phyloP scores from a whole-genome alignment of 1,140 invertebrate species.

The Batillaria attramentaria region DNA sequence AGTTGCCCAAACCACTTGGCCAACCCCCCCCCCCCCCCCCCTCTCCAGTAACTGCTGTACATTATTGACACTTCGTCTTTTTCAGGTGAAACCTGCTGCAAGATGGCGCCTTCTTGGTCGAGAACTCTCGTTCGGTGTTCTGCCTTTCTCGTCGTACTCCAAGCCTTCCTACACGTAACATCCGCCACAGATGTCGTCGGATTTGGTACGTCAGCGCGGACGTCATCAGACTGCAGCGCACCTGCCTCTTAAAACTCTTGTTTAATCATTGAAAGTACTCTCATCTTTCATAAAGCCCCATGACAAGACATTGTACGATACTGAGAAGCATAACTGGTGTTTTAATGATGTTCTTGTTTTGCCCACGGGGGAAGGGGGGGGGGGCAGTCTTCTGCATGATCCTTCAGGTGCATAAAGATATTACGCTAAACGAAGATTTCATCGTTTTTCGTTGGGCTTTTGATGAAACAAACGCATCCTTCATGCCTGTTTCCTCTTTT shows the following conservation, averaged over 20 bases:
- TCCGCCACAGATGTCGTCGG: slow-evolving; percentile 9
- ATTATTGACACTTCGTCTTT: no score
- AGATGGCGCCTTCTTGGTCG: neutral
- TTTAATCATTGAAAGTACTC: neutral
- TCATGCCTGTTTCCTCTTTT: neutral
- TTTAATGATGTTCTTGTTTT: neutral
- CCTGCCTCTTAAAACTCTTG: neutral
- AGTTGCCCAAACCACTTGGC: no score
- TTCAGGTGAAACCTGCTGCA: no score
- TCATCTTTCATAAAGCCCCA: no score
- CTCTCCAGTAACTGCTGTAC: no score
- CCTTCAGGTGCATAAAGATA: no score
- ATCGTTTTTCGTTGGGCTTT: neutral
- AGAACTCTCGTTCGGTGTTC: neutral
- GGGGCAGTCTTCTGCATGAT: neutral
- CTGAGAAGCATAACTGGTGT: neutral
- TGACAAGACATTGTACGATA: neutral
- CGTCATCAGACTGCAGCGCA: neutral
- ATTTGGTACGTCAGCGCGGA: neutral
- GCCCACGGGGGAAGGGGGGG: neutral
- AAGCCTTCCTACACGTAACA: neutral
- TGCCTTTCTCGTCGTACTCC: neutral
- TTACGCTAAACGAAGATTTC: no score
- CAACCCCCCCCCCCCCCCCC: no score
- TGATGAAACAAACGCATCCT: neutral